Evolutionary conservation across 1,140 invertebrate genomes (phyloP), one percentile per base, ranked within the genome.

Genomic region (Adelges cooleyi): DNA sequence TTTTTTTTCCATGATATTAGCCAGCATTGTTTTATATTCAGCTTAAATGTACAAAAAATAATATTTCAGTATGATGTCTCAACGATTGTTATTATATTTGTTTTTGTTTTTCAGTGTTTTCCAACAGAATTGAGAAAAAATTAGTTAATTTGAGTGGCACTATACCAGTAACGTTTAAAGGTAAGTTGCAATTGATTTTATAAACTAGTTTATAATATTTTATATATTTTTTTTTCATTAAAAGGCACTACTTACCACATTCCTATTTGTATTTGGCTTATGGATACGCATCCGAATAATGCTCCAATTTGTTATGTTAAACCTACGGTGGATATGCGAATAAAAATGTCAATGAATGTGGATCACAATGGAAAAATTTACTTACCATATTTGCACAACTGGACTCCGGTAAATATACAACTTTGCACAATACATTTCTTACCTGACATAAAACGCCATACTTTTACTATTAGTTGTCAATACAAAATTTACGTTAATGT

Each of bases 301-400:
- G 90, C 94, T 18, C 97, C 97, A n/a, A 89, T 98, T 75, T 96
- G 94, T 73, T 99, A 89, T 77, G 96, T 99, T 0, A 90, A 86
- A 76, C 97, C 97, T 40, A 99, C 96, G 5, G 66, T 82, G 56
- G 90, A 90, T 67, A 99, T 99, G 96, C 82, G 85, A 59, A 95
- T 99, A 66, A 96, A 95, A 80, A 84, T 87, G 18, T 96, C 93
- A 17, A 85, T 86, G 74, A 92, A 87, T 78, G 94, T 99, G 9
- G 95, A 98, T 76, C 84, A 88, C 68, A 95, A 87, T 78, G 96
- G 96, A 23, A 93, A 94, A 78, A 86, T 99, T 66, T 98, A 96
- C 77, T 78, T 99, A 67, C 95, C 95, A 8, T 99, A 96, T 80
- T 79, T 99, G 51, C 90, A 95, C 71, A 90, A 98, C 70, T 99